Evolutionary conservation across 2,797 vertebrate species (phyloP), one percentile per base, ranked within the genome.

Genomic region (Champsocephalus gunnari): DNA sequence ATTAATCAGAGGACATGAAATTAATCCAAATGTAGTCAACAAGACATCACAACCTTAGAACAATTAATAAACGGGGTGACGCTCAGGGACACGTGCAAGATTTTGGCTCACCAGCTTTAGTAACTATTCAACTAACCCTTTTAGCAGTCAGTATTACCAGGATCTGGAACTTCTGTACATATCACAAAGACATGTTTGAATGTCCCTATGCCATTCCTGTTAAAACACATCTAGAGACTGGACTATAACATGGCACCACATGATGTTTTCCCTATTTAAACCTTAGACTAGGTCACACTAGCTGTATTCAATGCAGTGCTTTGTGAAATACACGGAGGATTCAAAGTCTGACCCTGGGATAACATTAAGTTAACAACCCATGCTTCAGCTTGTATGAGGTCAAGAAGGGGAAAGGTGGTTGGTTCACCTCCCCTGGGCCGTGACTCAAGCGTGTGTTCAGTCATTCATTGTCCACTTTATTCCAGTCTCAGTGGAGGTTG

Each of bases 1-100:
- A 56, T 71, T 79, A 65, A 80, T 84, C 62, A 61, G 66, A 75
- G 34, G 73, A 77, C 67, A 70, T 69, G 32, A 75, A 77, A 58
- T 54, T 2, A 24, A 41, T 77, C 38, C 16, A 34, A 34, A 58
- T 77, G 57, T 21, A 63, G 53, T 77, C 24, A 58, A 55, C 53
- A 70, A 53, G 10, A 62, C 14, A 34, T 57, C 41, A 71, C 58
- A 72, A 73, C 60, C 28, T 28, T 28, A 5, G 28, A 28, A 28
- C 28, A 28, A 28, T 28, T 28, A 21, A 50, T 51, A 47, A 55
- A 62, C 54, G 41, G 16, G 16, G 32, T 67, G 69, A 75, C 28
- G 69, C 47, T 57, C 19, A 55, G 32, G 8, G 43, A 55, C 3
- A 0, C 2, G 4, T 16, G 16, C 17, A 56, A 55, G 48, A 38